A percentile compares a stretch with the other conserved stretches of the same genome.
These are phyloP conservation scores for Babylonia areolata DNA, from an alignment of 1,140 invertebrate species.

Conservation along the genomic window DNA sequence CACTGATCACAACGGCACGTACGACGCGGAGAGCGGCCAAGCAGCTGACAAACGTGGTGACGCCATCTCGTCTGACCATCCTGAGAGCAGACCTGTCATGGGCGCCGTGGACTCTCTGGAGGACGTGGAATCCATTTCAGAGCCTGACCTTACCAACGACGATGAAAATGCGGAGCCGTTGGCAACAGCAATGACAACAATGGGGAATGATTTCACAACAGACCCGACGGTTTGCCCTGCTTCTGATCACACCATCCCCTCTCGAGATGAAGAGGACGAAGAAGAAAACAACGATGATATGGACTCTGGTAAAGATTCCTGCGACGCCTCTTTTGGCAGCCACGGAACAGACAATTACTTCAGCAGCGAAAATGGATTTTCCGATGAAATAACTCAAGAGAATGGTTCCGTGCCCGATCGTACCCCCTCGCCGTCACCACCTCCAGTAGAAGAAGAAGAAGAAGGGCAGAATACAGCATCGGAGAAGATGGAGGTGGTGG, in stretches of 20 bases:
- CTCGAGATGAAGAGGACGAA: not conserved
- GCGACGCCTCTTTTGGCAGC: not conserved
- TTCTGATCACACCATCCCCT: not conserved
- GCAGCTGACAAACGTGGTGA: not conserved
- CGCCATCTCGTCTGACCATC: not conserved
- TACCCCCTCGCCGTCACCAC: not conserved
- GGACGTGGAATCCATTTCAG: not conserved
- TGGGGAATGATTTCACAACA: too few species aligned
- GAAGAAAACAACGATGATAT: not conserved
- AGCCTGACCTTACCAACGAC: not conserved
- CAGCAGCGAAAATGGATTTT: not conserved
- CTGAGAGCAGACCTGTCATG: not conserved
- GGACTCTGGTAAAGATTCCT: not conserved
- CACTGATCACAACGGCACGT: not conserved
- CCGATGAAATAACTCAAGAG: not conserved
- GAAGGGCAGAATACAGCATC: not conserved
- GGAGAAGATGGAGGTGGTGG: too few species aligned
- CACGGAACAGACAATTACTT: not conserved
- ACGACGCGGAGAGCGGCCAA: not conserved
- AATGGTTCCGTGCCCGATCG: not conserved
- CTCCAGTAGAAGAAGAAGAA: not conserved
- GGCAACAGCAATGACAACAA: too few species aligned
- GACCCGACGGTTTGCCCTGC: too few species aligned
- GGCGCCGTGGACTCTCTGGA: not conserved
- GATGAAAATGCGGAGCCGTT: not conserved